Percentiles rank a stretch among this genome's conserved stretches.
phyloP scores from a whole-genome alignment of 2,113 vertebrate genomes.

The Heterotilapia buettikoferi region DNA sequence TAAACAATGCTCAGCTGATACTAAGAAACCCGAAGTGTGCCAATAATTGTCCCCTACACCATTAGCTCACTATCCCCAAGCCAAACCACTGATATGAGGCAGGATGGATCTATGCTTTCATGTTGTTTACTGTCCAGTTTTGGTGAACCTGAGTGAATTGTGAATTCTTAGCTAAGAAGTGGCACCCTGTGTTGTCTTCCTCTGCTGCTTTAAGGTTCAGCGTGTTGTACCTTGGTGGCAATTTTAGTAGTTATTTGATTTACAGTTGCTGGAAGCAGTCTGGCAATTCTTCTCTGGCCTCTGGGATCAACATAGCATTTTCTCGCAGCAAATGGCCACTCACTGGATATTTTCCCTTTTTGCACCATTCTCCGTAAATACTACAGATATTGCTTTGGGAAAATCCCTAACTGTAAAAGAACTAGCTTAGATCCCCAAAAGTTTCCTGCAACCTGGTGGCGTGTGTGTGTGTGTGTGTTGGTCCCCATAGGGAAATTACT shows the following conservation, averaged over 20 bases:
- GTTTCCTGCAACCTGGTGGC: no score
- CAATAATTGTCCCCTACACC: not conserved
- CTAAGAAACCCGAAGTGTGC: not conserved
- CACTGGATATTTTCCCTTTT: not conserved
- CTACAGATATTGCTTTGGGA: not conserved
- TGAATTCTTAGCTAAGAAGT: not conserved
- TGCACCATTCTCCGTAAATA: not conserved
- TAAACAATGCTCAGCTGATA: not conserved
- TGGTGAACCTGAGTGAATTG: not conserved
- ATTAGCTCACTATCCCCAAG: not conserved
- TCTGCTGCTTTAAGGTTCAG: not conserved
- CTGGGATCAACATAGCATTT: not conserved
- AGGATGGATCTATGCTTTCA: not conserved
- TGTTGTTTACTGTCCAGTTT: not conserved
- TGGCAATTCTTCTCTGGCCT: not conserved
- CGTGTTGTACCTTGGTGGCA: not conserved
- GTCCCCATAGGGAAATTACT: no score
- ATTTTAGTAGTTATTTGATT: not conserved
- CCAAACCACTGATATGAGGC: not conserved
- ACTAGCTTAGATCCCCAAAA: not conserved
- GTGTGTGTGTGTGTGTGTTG: no score
- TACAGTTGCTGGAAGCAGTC: not conserved
- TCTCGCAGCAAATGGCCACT: not conserved
- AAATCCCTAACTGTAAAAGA: not conserved
- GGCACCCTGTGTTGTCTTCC: not conserved